Evolutionary conservation across 2,888 invertebrate species (phyloP).

Genomic region (Scaptodrosophila latifasciaeformis): DNA sequence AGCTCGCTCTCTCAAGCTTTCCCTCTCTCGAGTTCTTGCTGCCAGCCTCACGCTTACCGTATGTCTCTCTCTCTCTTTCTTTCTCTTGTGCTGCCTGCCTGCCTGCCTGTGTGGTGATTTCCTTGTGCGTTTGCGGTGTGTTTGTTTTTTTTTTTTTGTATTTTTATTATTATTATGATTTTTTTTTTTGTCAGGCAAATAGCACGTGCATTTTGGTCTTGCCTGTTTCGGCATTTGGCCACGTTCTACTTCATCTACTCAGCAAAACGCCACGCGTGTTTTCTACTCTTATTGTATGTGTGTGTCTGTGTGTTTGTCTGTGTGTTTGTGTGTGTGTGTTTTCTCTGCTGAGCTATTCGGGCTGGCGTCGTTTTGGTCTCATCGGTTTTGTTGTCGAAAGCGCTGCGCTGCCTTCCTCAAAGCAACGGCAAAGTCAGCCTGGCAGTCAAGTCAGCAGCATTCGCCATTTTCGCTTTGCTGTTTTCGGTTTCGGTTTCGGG

Average conservation of each 20-base stretch:
- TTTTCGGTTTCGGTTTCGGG: conserved; percentile 57
- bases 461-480: conserved; percentile 55
- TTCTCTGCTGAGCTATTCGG: conserved; percentile 4
- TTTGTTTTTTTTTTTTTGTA: conserved; percentile 35
- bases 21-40: conserved; percentile 20
- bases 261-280: conserved; percentile 12
- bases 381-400: not conserved
- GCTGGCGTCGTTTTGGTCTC: not conserved
- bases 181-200: conserved; percentile 37
- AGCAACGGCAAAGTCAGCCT: conserved; percentile 1
- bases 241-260: conserved; percentile 5
- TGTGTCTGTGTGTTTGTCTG: conserved; percentile 24
- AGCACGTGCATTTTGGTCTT: conserved; percentile 52
- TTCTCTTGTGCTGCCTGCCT: not conserved
- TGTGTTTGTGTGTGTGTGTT: conserved; percentile 11
- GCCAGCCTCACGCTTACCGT: conserved; percentile 11
- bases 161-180: conserved; percentile 19
- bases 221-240: conserved; percentile 21
- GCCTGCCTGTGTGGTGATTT: not conserved
- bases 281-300: conserved; percentile 12
- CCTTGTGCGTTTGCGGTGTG: not conserved
- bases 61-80: conserved; percentile 6
- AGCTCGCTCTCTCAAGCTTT: conserved; percentile 22
- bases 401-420: not conserved
- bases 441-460: conserved; percentile 14